Evolutionary conservation across 2,888 invertebrate species (phyloP), one percentile per base, ranked within the genome.

Genomic region (Melanostoma mellinum): DNA sequence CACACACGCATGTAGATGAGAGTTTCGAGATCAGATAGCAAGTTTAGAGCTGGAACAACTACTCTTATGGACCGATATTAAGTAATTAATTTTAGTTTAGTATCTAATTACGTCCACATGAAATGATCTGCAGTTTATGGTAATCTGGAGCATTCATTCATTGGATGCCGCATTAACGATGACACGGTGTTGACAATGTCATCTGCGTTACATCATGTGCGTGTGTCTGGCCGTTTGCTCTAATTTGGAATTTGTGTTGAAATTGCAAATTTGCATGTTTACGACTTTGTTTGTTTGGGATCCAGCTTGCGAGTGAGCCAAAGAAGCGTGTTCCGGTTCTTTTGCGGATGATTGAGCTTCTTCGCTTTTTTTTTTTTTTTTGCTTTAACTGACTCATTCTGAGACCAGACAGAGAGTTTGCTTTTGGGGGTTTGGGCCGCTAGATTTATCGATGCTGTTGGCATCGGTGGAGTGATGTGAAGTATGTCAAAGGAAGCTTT

Each of bases 171-270:
- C 74, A 68, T 73, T 78, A 74, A 73, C 68, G 73, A 68, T 71
- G 74, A 79, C 79, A 79, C 60, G 48, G 78, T 84, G 78, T 71
- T 84, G 78, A 84, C 84, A 79, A 74, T 84, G 63, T 75, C 74
- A 75, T 71, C 55, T 60, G 38, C 52, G 78, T 84, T 79, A 84
- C 84, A 84, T 84, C 84, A 84, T 79, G 79, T 38, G 53, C 50
- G 56, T 73, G 65, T 77, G 77, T 69, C 65, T 74, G 74, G 69
- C 46, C 63, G 53, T 60, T 69, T 71, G 79, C 55, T 84, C 79
- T 44, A 79, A 69, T 71, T 79, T 6, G 53, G 46, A 69, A 79
- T 71, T 61, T 78, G 78, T 79, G 60, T 61, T 79, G 65, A 75
- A 79, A 79, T 75, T 50, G 65, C 65, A 61, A 79, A 84, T 79